Evolutionary conservation across 2,888 invertebrate species (phyloP), one percentile per base, ranked within the genome.

Genomic region (Synergus laeviventris): DNA sequence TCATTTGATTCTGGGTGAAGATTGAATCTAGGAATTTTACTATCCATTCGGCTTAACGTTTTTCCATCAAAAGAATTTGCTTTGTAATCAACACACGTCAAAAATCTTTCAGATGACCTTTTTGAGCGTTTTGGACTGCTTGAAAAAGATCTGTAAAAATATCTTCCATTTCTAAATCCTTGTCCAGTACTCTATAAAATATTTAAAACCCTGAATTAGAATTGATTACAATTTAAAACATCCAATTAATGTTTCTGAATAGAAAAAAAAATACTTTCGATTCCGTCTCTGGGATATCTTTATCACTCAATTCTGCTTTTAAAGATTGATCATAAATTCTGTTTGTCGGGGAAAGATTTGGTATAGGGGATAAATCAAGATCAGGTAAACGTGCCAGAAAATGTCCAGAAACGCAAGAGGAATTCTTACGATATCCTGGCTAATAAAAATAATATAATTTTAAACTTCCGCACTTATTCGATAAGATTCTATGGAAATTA

Each of bases 351-450:
- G 45, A 45, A 45, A 66, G 14, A 16, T 66, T 66, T 31, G 39
- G 24, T 18, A 76, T 77, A 5, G 74, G 74, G 5, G 77, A 77
- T 1, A 79, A 61, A 75, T 79, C 74, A 18, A 77, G 75, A 39
- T 66, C 76, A 9, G 76, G 75, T 18, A 78, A 74, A 70, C 49
- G 61, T 39, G 45, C 49, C 14, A 74, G n/a, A 18, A 77, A 54
- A 78, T 76, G 73, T 18, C 38, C 74, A n/a, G 75, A 64, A 4
- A 62, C 64, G 2, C n/a, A 49, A 36, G 66, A 75, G 38, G 54
- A 36, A 39, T 66, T 66, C 9, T 45, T 21, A 21, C 42, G 62
- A 70, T 18, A n/a, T n/a, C 18, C 12, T 24, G 31, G 16, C 70
- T 70, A 54, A 24, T 45, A 45, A 70, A n/a, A 54, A 70, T 45